Evolutionary conservation across 2,113 vertebrate genomes (phyloP).

Genomic region (Dicaeum eximium): DNA sequence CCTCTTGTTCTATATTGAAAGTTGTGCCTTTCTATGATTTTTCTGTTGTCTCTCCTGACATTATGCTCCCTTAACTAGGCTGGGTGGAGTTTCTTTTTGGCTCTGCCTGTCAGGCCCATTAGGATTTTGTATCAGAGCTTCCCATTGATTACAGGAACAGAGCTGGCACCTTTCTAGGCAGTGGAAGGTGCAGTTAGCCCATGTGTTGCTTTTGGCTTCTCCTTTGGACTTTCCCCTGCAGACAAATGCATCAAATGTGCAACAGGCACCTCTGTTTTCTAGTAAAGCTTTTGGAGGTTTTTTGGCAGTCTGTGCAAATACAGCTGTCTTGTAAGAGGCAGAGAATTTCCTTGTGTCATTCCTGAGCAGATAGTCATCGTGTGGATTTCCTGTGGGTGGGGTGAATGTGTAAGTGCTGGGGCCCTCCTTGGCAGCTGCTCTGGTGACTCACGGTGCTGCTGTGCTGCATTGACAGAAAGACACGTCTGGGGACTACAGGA

Average conservation of each 20-base stretch:
- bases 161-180: background rate
- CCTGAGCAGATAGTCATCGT: background rate
- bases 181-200: background rate
- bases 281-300: background rate
- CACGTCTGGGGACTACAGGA: conserved; percentile 90
- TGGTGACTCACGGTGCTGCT: conserved; percentile 42
- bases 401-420: background rate
- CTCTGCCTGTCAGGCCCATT: background rate
- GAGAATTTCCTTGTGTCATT: background rate
- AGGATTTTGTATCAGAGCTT: background rate
- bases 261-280: background rate
- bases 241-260: background rate
- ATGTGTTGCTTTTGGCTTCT: background rate
- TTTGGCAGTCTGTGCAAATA: background rate
- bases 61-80: background rate
- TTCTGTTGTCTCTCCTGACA: background rate
- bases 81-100: background rate
- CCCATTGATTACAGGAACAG: background rate
- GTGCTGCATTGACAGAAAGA: conserved; percentile 79
- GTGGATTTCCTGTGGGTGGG: conserved; percentile 12
- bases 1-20: background rate
- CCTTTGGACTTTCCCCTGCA: background rate
- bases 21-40: background rate
- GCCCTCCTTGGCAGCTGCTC: background rate
- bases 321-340: background rate